Base-by-base conservation (phyloP, 2,113 vertebrate species). In the Syngnathus scovelli region DNA sequence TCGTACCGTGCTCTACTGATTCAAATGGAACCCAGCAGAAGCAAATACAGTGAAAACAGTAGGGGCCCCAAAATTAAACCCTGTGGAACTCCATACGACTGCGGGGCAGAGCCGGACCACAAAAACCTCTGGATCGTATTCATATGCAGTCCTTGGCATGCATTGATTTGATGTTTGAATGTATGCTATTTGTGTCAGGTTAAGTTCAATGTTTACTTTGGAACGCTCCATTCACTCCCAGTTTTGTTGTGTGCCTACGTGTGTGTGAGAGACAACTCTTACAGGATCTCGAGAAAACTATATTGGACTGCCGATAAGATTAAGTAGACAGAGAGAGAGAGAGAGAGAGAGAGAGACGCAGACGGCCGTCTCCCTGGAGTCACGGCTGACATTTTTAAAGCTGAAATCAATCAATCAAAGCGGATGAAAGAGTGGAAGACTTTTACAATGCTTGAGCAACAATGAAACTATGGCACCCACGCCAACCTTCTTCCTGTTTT, bases 261-360 rank as follows among this genome's bases (percentile, higher is more conserved):
- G 27, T 36, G 13, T 36, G 16, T 5, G 15, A 18, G 56, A 11
- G 36, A 56, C 13, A 1, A 36, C 15, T 36, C 55, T 36, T 7
- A 13, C 27, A 36, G 54, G 11, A 55, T 55, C 54, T 55, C 23
- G 11, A 55, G 63, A 67, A 66, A 80, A 38, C 64, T 67, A 68
- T 78, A 84, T 72, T 80, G 63, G 48, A 67, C 54, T 46, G 61
- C 66, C 76, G 85, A 91, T 90, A 89, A 89, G 87, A 69, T 79
- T 71, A 74, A 72, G 71, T 70, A 46, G 51, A 89, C 78, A 12
- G 54, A 6, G 52, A 4, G 88, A 75, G 77, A 51, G 59, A 78
- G 64, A 82, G 70, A 75, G 48, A 6, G 48, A 9, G 55, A 16
- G 55, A 7, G 27, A 61, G 21, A 61, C 5, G 37, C 38, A 61